Evolutionary conservation across 2,113 vertebrate genomes (phyloP).

Genomic region (Chionomys nivalis): DNA sequence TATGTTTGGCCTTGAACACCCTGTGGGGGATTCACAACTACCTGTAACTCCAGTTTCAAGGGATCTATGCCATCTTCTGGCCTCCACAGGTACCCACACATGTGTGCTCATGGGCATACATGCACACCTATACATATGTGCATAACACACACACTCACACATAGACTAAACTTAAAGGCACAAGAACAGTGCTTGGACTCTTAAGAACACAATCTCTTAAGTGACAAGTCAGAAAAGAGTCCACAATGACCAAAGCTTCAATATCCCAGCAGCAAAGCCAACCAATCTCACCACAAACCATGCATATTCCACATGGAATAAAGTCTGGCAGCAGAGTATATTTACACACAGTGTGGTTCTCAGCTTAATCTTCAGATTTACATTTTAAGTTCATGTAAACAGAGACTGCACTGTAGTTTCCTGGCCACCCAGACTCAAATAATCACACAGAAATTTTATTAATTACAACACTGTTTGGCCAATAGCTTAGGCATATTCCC

Average conservation of each 20-base stretch:
- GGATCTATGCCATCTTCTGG: neutral
- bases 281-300: neutral
- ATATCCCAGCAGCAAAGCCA: neutral
- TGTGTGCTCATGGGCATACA: neutral
- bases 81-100: neutral
- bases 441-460: too few species aligned
- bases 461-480: too few species aligned
- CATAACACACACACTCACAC: too few species aligned
- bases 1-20: neutral
- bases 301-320: neutral
- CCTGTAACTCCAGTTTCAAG: neutral
- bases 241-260: neutral
- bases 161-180: neutral
- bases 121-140: neutral
- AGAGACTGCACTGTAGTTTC: too few species aligned
- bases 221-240: neutral
- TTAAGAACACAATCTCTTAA: neutral
- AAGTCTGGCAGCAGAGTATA: neutral
- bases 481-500: too few species aligned
- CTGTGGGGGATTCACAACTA: neutral
- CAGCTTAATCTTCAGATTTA: neutral
- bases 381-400: neutral
- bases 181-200: neutral
- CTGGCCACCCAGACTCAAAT: too few species aligned
- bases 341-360: neutral